Conservation (phyloP, 2,888 invertebrate genomes). For the Aspidiotus destructor region DNA sequence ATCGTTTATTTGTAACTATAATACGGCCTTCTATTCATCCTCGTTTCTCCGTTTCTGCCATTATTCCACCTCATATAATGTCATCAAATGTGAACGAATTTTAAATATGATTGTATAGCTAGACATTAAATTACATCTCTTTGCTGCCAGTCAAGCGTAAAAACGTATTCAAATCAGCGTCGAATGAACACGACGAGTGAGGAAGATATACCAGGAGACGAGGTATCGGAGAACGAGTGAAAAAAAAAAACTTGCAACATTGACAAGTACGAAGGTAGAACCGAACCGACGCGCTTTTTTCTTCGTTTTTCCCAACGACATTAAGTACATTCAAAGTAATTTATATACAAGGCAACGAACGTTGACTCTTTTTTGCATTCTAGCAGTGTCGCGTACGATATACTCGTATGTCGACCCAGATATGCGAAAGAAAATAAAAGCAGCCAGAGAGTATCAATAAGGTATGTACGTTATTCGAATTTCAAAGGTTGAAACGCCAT, state of each 20-base stretch:
- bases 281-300: background rate
- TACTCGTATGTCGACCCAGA: background rate
- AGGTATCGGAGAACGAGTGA: background rate
- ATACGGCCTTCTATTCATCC: too few relatives aligned
- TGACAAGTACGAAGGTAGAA: background rate
- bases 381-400: too few relatives aligned
- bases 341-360: background rate
- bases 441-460: background rate
- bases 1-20: too few relatives aligned
- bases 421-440: background rate
- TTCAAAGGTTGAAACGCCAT: background rate
- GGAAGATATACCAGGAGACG: too few relatives aligned
- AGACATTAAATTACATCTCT: background rate
- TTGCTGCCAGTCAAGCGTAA: background rate
- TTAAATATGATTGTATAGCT: background rate
- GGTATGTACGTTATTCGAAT: background rate
- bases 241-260: background rate
- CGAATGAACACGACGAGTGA: too few relatives aligned
- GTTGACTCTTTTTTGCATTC: too few relatives aligned
- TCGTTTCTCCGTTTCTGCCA: background rate
- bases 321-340: constrained; percentile 1
- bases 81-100: background rate
- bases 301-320: background rate
- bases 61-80: background rate
- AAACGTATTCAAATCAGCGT: background rate